Base-by-base conservation (phyloP, 2,113 vertebrate species). In the Leptocoma aspasia region DNA sequence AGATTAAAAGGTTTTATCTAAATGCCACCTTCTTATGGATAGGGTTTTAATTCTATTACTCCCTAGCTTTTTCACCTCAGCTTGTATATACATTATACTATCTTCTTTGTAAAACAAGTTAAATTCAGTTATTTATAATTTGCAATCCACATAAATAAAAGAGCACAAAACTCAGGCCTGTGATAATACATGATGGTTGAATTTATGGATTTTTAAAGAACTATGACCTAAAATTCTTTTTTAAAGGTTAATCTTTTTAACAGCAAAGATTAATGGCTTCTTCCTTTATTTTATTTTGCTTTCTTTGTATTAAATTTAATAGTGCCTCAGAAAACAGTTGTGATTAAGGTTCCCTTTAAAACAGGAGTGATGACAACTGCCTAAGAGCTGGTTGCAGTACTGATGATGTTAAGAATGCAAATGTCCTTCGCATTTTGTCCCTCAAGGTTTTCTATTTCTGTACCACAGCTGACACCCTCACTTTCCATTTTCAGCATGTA, bases 391-490 rank as follows among this genome's bases (percentile, higher is more conserved):
- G 60, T 28, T 73, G 37, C 60, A 81, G 60, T 56, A 73, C 82
- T 65, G 73, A 73, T 65, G 77, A 68, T 56, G 27, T 39, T 68
- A 88, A 54, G 28, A 94, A 88, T 71, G 42, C 28, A 56, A 69
- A 57, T 41, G 72, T 80, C 80, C 93, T 92, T 95, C 1, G 0
- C 50, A 83, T 86, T 80, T 77, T 91, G 76, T 80, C 68, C 60
- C 80, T 94, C 45, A 70, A 81, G 81, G 83, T 86, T 90, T 94
- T 92, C 86, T 94, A 83, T 83, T 96, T 94, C 72, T 91, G 91
- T n/a, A 77, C 31, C 9, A 50, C 60, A 89, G 91, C 59, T 90
- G 85, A 95, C 79, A 90, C 37, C 45, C 82, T 88, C 82, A 59
- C 50, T 93, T 95, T 88, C 66, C 60, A 84, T 50, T 89, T 91